Evolutionary conservation across 37 sponge, comb jelly and placozoan species (phyloP).

Genomic region (Eunapius fragilis): DNA sequence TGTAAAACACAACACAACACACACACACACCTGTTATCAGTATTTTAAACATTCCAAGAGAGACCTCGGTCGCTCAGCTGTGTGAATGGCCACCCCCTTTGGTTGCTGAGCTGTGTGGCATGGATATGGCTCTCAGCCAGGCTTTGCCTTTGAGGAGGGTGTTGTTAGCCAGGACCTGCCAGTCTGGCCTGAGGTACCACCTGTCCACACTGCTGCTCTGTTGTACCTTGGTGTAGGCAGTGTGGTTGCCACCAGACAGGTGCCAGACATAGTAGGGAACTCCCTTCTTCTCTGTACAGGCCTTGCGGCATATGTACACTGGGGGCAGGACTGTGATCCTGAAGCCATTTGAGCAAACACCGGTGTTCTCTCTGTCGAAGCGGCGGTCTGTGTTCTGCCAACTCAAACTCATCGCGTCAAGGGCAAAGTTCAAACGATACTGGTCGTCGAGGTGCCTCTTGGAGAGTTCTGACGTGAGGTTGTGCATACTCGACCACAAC

Average conservation of each 20-base stretch:
- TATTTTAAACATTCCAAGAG: no score
- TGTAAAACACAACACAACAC: no score
- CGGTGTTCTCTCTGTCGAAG: conserved; percentile 7
- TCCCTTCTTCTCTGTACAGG: not conserved
- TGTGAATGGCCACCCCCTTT: no score
- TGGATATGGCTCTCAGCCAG: conserved; percentile 1
- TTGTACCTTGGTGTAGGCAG: not conserved
- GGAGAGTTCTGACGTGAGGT: not conserved
- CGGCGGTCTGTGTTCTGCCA: not conserved
- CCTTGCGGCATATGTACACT: conserved; percentile 1
- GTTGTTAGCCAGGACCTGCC: not conserved
- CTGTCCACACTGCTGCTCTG: not conserved
- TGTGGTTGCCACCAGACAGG: conserved; percentile 5
- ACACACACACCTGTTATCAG: no score
- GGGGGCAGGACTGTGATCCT: conserved; percentile 10
- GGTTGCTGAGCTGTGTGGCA: no score
- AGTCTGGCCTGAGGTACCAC: conserved; percentile 11
- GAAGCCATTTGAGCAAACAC: not conserved
- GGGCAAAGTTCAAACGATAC: conserved; percentile 16
- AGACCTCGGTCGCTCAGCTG: no score
- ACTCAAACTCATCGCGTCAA: not conserved
- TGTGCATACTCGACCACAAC: conserved; percentile 10
- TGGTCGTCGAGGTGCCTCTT: not conserved
- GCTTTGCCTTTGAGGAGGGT: not conserved
- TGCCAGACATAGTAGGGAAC: conserved; percentile 4